Conservation (phyloP, 2,113 vertebrate genomes). For the Oreamnos americanus region DNA sequence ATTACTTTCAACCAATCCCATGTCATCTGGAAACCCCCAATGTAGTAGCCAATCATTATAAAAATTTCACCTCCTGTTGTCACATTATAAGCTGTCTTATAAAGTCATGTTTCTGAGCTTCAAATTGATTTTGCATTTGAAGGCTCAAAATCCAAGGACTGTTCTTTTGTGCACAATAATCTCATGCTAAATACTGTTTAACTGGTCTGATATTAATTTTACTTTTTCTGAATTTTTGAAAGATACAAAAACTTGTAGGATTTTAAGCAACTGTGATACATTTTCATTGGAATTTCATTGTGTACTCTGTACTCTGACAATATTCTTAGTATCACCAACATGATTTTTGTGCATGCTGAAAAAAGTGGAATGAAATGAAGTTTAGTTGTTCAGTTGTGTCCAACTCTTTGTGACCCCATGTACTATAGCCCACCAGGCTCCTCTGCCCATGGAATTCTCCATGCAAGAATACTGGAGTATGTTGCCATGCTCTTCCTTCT, state of each 20-base stretch:
- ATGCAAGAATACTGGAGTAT: background rate
- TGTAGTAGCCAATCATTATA: background rate
- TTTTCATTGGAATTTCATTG: background rate
- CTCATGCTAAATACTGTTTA: background rate
- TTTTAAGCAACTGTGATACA: background rate
- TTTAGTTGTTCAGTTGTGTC: background rate
- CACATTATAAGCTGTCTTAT: background rate
- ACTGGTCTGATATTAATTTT: background rate
- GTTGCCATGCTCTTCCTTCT: background rate
- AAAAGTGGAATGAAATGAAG: background rate
- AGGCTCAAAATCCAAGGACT: background rate
- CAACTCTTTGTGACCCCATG: background rate
- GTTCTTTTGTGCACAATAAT: background rate
- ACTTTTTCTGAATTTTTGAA: background rate
- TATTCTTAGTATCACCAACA: background rate
- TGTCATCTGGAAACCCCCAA: background rate
- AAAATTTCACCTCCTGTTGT: background rate
- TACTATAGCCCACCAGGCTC: background rate
- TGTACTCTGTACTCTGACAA: background rate
- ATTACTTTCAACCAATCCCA: background rate
- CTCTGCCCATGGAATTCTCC: background rate
- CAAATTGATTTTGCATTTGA: background rate
- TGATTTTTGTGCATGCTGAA: background rate
- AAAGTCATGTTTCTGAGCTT: background rate
- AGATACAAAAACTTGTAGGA: background rate